Percentiles rank a stretch among this genome's conserved stretches.
These are phyloP conservation scores for Drosophila equinoxialis DNA, from an alignment of 1,140 invertebrate species.

Conservation along the genomic window DNA sequence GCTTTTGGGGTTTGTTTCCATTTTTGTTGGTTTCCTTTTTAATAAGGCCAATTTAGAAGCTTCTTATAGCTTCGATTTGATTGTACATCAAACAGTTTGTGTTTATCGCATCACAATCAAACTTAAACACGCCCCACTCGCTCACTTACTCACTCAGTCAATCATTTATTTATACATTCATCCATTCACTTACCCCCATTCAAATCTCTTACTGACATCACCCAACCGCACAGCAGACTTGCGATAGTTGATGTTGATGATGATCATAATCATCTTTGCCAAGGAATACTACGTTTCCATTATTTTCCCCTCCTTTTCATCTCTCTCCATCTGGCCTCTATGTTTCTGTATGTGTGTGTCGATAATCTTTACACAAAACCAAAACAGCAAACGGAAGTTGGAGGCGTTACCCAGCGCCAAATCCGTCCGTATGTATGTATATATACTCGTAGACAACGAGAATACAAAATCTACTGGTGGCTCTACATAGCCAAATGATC, in stretches of 20 bases:
- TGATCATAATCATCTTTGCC: slow-evolving; percentile 17
- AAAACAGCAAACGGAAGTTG: slow-evolving; percentile 76
- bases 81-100: slow-evolving; percentile 41
- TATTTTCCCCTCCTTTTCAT: not conserved
- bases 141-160: slow-evolving; percentile 16
- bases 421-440: slow-evolving; percentile 42
- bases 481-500: slow-evolving; percentile 20
- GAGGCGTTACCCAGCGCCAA: slow-evolving; percentile 75
- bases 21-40: slow-evolving; percentile 26
- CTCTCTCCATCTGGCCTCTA: too few species aligned
- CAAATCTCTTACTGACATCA: slow-evolving; percentile 33
- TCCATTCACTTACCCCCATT: slow-evolving; percentile 14
- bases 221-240: slow-evolving; percentile 9
- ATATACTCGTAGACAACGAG: slow-evolving; percentile 24
- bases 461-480: slow-evolving; percentile 28
- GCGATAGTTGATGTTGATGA: slow-evolving; percentile 9
- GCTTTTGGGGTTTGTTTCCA: not conserved
- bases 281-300: slow-evolving; percentile 41
- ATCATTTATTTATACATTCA: not conserved
- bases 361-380: slow-evolving; percentile 41
- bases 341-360: too few species aligned
- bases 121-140: slow-evolving; percentile 54
- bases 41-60: slow-evolving; percentile 14
- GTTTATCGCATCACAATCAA: slow-evolving; percentile 53
- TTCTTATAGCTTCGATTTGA: slow-evolving; percentile 20